These are phyloP conservation scores for Noctua janthe DNA, from an alignment of 2,888 invertebrate species.

Conservation along the genomic window DNA sequence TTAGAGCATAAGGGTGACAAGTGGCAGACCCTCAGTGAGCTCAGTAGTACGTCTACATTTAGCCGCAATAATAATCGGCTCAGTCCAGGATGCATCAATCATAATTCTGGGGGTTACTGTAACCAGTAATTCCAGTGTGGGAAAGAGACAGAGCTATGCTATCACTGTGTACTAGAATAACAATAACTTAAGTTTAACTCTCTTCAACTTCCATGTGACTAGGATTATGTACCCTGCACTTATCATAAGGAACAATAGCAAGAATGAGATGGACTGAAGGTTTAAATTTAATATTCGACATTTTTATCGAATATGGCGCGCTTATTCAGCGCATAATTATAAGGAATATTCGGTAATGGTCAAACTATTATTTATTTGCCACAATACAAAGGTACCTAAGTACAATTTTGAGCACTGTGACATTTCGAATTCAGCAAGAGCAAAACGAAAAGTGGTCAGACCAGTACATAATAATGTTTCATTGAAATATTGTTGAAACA, in stretches of 20 bases:
- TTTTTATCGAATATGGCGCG: background rate
- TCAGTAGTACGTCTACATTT: background rate
- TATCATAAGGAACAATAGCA: conserved; percentile 55
- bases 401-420: conserved; percentile 16
- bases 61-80: background rate
- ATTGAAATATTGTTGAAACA: background rate
- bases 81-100: background rate
- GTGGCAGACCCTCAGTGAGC: too few species aligned
- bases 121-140: too few species aligned
- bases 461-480: background rate
- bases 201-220: conserved; percentile 55
- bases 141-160: too few species aligned
- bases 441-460: background rate
- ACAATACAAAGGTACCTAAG: background rate
- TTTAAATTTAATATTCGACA: background rate
- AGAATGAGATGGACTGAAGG: conserved; percentile 18
- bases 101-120: background rate
- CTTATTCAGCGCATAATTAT: background rate
- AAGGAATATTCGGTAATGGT: conserved; percentile 9
- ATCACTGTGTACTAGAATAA: conserved; percentile 37
- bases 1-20: too few species aligned
- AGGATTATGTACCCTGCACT: conserved; percentile 73
- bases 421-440: background rate
- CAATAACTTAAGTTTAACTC: conserved; percentile 38
- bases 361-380: background rate